A percentile compares a stretch with the other conserved stretches of the same genome.
Conservation (phyloP, 2,888 invertebrate species). For the Yponomeuta sedellus region DNA sequence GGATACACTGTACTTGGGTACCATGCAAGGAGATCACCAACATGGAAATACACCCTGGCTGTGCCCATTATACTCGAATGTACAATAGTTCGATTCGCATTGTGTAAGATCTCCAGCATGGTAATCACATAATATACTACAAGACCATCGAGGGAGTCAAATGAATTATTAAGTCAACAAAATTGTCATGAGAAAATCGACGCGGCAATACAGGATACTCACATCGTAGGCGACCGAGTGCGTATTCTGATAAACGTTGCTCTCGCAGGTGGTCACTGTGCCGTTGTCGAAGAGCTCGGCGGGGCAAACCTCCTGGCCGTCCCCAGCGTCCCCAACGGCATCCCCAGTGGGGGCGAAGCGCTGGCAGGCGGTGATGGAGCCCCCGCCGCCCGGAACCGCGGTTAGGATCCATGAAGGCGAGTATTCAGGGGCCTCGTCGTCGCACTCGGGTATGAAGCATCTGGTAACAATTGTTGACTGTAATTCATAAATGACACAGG, state of each 20-base stretch:
- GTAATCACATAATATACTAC: no score
- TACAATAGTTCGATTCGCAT: no score
- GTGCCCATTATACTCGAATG: no score
- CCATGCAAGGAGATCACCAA: no score
- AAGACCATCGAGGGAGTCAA: background rate
- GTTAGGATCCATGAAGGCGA: constrained; percentile 58
- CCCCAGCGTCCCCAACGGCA: constrained; percentile 14
- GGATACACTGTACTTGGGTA: no score
- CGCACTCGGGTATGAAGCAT: constrained; percentile 49
- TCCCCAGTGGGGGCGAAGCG: constrained; percentile 37
- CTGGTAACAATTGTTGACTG: constrained; percentile 26
- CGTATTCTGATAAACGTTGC: constrained; percentile 45
- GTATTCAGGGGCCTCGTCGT: constrained; percentile 37
- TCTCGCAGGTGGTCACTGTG: constrained; percentile 34
- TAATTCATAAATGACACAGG: no score
- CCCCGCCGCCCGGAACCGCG: constrained; percentile 41
- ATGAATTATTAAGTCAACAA: no score
- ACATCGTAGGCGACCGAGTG: constrained; percentile 57
- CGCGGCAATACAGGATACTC: constrained; percentile 27
- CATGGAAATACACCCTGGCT: no score
- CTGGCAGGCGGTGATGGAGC: constrained; percentile 56
- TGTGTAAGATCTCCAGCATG: no score
- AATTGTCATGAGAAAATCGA: no score
- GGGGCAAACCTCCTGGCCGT: constrained; percentile 34
- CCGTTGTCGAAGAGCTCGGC: constrained; percentile 39